Conservation (phyloP, 1,140 invertebrate species). For the Aphelinus atriplicis region DNA sequence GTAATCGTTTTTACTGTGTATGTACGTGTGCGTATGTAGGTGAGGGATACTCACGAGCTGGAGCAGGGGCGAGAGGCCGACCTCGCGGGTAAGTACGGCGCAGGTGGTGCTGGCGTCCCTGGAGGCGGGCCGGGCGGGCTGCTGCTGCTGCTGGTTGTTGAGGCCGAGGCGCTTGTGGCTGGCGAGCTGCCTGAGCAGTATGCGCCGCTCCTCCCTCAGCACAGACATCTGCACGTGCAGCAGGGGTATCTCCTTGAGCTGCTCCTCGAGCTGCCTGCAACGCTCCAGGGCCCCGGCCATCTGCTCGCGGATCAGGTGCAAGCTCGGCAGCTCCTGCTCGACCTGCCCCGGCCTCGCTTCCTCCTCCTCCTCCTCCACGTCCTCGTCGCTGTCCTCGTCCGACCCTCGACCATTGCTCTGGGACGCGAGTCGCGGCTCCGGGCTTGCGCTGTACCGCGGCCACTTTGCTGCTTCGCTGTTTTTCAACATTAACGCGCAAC, state of each 20-base stretch:
- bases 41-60: no score
- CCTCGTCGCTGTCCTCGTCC: slow-evolving; percentile 40
- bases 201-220: slow-evolving; percentile 79
- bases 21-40: no score
- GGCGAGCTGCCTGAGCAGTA: slow-evolving; percentile 70
- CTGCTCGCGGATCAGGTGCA: slow-evolving; percentile 75
- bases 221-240: slow-evolving; percentile 79
- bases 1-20: no score
- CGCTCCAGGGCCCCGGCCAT: slow-evolving; percentile 82
- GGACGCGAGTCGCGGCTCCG: no score
- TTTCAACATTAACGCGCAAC: no score
- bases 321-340: slow-evolving; percentile 38
- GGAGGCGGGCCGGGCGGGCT: slow-evolving; percentile 40
- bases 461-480: no score
- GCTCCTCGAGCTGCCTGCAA: slow-evolving; percentile 83
- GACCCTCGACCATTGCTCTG: no score
- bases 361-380: not conserved
- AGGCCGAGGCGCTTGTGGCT: slow-evolving; percentile 82
- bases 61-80: slow-evolving; percentile 35
- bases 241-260: slow-evolving; percentile 85
- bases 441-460: no score
- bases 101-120: slow-evolving; percentile 55
- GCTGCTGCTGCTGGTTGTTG: slow-evolving; percentile 66
- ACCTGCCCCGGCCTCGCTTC: no score
- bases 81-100: slow-evolving; percentile 59